Base-by-base conservation (phyloP, 2,888 invertebrate genomes). In the Autographa gamma region DNA sequence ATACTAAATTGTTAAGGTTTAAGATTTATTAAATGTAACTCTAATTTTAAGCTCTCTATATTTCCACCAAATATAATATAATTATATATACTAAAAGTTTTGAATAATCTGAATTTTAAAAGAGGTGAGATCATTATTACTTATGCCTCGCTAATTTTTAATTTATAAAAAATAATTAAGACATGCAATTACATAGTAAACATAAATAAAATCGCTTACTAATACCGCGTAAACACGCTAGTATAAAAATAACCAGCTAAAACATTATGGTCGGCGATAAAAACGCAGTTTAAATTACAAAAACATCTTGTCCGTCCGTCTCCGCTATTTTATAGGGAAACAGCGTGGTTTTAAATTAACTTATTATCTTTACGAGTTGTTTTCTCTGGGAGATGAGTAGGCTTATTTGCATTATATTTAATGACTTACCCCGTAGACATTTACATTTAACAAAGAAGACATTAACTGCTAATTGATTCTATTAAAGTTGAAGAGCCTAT, bases 251-350 rank as follows among this genome's bases (percentile, higher is more conserved):
- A 73, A 62, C 65, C 54, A 61, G 38, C 60, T 16, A 52, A n/a
- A 58, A 75, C 32, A 80, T 86, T 82, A 85, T 63, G 58, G 76
- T 64, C 32, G 8, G 63, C 71, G 68, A 79, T 86, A 85, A 87
- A 86, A 84, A 76, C 68, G 38, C 64, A 78, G 76, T 83, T 84
- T 76, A 82, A 85, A 85, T 85, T 85, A 77, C 75, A 74, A 76
- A 75, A 76, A 76, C 74, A 68, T 73, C 52, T 56, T 66, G 72
- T 72, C 66, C 73, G 74, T 76, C 65, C 69, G 66, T 66, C 71
- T 75, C 61, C 58, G 70, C n/a, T 18, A 18, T 76, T 71, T 71
- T 69, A 80, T 68, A 41, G 41, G n/a, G 25, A 60, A 58, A 60
- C 56, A 65, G 48, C 25, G 18, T 56, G 60, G 58, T 73, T 70